Conservation (phyloP, 1,140 invertebrate species). For the Lepidurus apus region DNA sequence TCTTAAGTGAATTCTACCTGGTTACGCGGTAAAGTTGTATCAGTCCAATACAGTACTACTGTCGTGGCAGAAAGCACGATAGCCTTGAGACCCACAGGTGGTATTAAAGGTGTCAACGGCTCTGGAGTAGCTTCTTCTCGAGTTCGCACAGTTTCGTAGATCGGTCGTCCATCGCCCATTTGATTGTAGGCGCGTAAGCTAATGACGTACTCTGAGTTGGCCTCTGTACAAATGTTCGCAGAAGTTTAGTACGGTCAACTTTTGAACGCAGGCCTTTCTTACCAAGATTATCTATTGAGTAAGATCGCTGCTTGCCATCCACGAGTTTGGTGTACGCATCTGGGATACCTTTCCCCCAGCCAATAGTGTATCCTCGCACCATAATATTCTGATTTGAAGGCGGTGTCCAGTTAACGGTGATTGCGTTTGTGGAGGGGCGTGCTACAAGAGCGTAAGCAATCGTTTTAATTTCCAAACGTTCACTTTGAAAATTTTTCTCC, state of each 20-base stretch:
- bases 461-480: background rate
- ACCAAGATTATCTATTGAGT: conserved; percentile 75
- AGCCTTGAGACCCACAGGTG: conserved; percentile 87
- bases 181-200: conserved; percentile 85
- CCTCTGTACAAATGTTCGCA: conserved; percentile 51
- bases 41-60: conserved; percentile 92
- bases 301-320: conserved; percentile 73
- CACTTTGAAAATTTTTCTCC: background rate
- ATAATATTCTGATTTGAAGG: conserved; percentile 68
- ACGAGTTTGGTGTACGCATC: conserved; percentile 74
- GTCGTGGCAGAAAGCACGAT: conserved; percentile 76
- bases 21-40: conserved; percentile 73
- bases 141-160: conserved; percentile 87
- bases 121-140: conserved; percentile 55
- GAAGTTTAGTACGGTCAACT: background rate
- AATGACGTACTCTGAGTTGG: conserved; percentile 92
- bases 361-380: conserved; percentile 84
- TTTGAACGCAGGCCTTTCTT: conserved; percentile 40
- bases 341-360: conserved; percentile 91
- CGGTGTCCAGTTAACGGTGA: conserved; percentile 78
- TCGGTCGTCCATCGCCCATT: conserved; percentile 79
- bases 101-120: conserved; percentile 63
- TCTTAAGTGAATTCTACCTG: conserved; percentile 50
- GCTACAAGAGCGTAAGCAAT: conserved; percentile 48
- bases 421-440: conserved; percentile 69